Evolutionary conservation across 2,797 vertebrate species (phyloP), one percentile per base, ranked within the genome.

Genomic region (Siniperca undulata): DNA sequence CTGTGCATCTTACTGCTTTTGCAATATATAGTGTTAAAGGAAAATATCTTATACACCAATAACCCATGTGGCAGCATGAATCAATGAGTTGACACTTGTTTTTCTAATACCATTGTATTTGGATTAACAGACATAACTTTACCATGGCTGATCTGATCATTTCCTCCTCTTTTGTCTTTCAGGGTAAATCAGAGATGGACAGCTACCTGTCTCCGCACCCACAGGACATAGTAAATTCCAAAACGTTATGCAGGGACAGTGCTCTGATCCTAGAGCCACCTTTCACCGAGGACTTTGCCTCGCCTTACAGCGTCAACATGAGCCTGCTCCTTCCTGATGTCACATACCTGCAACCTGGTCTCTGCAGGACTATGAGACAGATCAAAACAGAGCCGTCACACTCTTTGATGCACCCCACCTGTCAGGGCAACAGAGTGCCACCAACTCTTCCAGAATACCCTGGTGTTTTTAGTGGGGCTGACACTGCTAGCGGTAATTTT

Each of bases 301-400:
- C 97, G 76, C 98, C 98, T 42, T 99, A 98, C 95, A 98, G 98
- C 84, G 96, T 98, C 93, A 99, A 98, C 95, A 99, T 99, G 97
- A 99, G 97, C 62, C 95, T 99, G 93, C 97, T 98, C 80, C 96
- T 99, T 42, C 97, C 98, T 0, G 98, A 99, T 58, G 95, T 98
- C 81, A 95, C 97, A 46, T 97, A 98, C 89, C 95, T 99, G 92
- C 97, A 97, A 93, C 97, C 97, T 22, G 97, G 97, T 86, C 95
- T 98, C 78, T 97, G 97, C 94, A 96, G 97, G 93, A 95, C 97
- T 2, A 91, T 96, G 92, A 97, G 97, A 86, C 96, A 96, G 17
- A 96, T 99, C 92, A 99, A 99, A 96, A 96, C 96, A 0, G 98
- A 99, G 89, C 97, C 97, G 0, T 24, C 90, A 0, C 95, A 96